Base-by-base conservation (phyloP, 1,140 invertebrate species). In the Drosophila jambulina region DNA sequence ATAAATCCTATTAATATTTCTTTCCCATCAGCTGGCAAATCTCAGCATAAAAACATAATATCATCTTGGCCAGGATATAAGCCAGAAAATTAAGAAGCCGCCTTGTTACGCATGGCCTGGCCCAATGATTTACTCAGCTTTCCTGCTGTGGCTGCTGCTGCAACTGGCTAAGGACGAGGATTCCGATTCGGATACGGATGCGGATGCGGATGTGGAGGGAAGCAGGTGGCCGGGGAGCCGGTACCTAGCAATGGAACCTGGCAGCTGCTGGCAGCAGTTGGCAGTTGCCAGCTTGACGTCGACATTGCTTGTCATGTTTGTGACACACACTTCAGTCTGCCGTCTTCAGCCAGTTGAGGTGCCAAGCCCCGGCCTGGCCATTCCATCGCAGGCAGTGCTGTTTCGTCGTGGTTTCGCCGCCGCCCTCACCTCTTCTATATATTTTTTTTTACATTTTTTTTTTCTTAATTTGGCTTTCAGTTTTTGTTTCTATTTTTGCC, bases 301-400 rank as follows among this genome's bases (percentile, higher is more conserved):
- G 85, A 88, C 84, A 71, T 78, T 62, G 80, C 81, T 65, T 88
- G 84, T 88, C 84, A 88, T 88, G 84, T 88, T 87, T 87, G 84
- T 87, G 84, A 88, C 84, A 87, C 84, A 88, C 81, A 90, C 80
- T 88, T 87, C 80, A 88, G 83, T 80, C 63, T 57, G 49, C 74
- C 53, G 67, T 76, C 74, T 76, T 76, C 77, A 80, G 59, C 40
- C 45, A 56, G 71, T 43, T 49, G 60, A 57, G 61, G 80, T 65
- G 79, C 53, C 59, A 65, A 38, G 70, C 48, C 45, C 56, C n/a
- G 53, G 57, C 59, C 70, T 38, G 70, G 34, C 70, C 67, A 42
- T 56, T 56, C 53, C 53, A 25, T 56, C 9, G 53, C 34, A 25
- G 34, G 15, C 54, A 51, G 60, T 46, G 58, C 59, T 61, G 78